phyloP scores from a whole-genome alignment of 2,113 vertebrate species.

The Zosterops hypoxanthus region DNA sequence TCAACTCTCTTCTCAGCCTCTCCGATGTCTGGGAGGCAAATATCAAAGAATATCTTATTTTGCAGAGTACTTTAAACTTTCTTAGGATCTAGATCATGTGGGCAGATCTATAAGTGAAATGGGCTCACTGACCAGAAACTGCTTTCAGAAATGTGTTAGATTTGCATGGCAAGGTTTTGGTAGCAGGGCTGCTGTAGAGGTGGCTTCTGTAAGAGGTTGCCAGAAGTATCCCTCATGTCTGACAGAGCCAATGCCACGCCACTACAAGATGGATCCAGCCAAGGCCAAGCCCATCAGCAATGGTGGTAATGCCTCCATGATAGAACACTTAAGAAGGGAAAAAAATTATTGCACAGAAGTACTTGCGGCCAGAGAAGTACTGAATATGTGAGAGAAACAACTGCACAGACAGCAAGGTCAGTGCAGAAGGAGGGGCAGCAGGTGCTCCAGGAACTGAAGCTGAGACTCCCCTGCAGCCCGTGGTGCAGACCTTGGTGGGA shows the following conservation, averaged over 20 bases:
- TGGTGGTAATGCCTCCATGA: background rate
- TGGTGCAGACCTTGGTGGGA: background rate
- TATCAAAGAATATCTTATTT: background rate
- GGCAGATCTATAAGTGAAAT: background rate
- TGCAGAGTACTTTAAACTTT: background rate
- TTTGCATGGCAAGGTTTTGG: background rate
- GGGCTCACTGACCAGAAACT: background rate
- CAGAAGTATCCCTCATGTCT: background rate
- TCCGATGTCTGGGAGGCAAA: background rate
- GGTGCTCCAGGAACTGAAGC: background rate
- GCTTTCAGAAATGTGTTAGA: background rate
- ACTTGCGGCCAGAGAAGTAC: background rate
- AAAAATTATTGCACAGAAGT: background rate
- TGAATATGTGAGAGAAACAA: background rate
- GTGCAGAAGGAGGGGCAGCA: background rate
- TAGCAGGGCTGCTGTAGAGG: background rate
- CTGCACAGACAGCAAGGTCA: background rate
- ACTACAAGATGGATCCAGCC: background rate
- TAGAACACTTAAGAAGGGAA: background rate
- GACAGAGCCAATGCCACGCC: background rate
- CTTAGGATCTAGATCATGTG: background rate
- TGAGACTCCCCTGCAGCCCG: background rate
- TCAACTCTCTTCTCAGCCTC: background rate
- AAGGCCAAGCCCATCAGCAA: background rate
- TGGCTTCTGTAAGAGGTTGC: background rate